Base-by-base conservation (phyloP, 2,113 vertebrate genomes). In the Thalassoma bifasciatum region DNA sequence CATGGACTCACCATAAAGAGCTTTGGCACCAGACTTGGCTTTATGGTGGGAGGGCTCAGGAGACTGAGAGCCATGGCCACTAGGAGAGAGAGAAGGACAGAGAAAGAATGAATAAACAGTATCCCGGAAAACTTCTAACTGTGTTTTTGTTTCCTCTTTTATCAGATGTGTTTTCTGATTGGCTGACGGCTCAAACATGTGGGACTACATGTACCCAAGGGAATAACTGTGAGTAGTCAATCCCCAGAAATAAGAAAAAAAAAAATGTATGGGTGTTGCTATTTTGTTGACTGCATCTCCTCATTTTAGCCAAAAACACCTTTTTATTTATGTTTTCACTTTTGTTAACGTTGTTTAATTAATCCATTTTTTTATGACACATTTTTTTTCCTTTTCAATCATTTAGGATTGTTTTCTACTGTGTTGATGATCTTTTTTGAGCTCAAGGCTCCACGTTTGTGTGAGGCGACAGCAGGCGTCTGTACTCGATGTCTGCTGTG, bases 1-100 rank as follows among this genome's bases (percentile, higher is more conserved):
- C 6, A 6, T 30, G 30, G 53, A 88, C 93, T 69, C 62, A 94
- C 93, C 93, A 5, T 91, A 88, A 2, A 89, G 64, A 50, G 77
- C 76, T 91, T 93, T 93, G 83, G 91, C 90, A 81, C 76, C 38
- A 30, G 89, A 77, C 81, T 77, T 91, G 80, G 81, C 85, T 69
- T 88, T 91, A 19, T 14, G 30, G 2, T 34, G 61, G n/a, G 64
- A 69, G 54, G 88, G 81, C 61, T 92, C 91, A 1, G 90, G 79
- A 64, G 87, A 81, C 16, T 19, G 64, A 2, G 81, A 83, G n/a
- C 57, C 77, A 34, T 84, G 86, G 67, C 92, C 92, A 26, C 93
- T 94, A 85, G 13, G n/a, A 53, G 17, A 37, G 10, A 44, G 13
- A 51, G 21, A 47, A 0, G 34, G 52, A 58, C 5, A 65, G 13